Conservation (phyloP, 2,888 invertebrate species). For the Ichneumon xanthorius region DNA sequence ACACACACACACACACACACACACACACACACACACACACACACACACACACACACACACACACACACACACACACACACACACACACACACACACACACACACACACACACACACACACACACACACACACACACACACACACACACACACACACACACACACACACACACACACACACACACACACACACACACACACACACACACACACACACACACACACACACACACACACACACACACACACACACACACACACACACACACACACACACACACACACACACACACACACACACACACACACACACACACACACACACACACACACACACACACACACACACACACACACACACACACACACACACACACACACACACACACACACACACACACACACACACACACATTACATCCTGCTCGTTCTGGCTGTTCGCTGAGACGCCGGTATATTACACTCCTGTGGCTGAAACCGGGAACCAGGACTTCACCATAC, state of each 20-base stretch:
- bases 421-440: constrained; percentile 45
- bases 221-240: no score
- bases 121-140: constrained; percentile 17
- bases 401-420: constrained; percentile 46
- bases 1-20: constrained; percentile 16
- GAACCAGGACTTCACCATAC: constrained; percentile 59
- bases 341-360: no score
- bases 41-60: constrained; percentile 22
- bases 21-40: constrained; percentile 7
- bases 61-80: constrained; percentile 6
- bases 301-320: no score
- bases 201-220: constrained; percentile 4
- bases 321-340: no score
- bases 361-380: no score
- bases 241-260: no score
- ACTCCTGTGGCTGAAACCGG: constrained; percentile 50
- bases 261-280: no score
- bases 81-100: constrained; percentile 22
- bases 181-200: constrained; percentile 22
- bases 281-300: no score
- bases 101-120: constrained; percentile 3
- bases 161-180: constrained; percentile 7
- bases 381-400: no score
- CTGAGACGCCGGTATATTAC: constrained; percentile 63
- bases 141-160: constrained; percentile 16